phyloP scores from a whole-genome alignment of 2,888 invertebrate genomes.

The Didymodactylos carnosus region DNA sequence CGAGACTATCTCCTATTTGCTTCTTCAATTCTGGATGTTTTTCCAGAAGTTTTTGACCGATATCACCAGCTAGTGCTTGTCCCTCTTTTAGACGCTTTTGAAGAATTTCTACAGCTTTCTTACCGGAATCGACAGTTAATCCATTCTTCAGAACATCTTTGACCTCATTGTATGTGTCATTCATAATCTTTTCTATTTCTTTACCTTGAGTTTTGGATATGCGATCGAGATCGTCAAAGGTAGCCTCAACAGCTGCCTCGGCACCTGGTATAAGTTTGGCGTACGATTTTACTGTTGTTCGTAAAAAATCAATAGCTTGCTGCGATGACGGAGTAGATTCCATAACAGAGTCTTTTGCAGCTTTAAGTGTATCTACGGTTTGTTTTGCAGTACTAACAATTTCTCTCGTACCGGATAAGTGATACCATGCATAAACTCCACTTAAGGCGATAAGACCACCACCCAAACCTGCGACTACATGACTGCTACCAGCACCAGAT shows the following conservation, averaged over 20 bases:
- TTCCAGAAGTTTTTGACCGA: no score
- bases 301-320: not conserved
- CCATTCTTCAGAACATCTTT: not conserved
- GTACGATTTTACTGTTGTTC: not conserved
- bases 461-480: not conserved
- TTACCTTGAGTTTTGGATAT: not conserved
- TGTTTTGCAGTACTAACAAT: not conserved
- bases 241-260: not conserved
- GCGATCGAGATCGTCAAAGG: not conserved
- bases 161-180: not conserved
- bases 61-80: not conserved
- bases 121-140: not conserved
- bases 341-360: not conserved
- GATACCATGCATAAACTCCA: not conserved
- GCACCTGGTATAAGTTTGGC: not conserved
- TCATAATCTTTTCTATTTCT: not conserved
- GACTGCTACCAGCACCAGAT: no score
- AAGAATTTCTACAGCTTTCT: not conserved
- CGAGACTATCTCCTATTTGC: no score
- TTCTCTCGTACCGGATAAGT: not conserved
- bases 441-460: not conserved
- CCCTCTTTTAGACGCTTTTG: not conserved
- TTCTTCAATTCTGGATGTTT: no score
- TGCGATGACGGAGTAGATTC: not conserved
- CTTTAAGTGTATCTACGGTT: not conserved